Evolutionary conservation across 2,113 vertebrate species (phyloP).

Genomic region (Stigmatopora argus): DNA sequence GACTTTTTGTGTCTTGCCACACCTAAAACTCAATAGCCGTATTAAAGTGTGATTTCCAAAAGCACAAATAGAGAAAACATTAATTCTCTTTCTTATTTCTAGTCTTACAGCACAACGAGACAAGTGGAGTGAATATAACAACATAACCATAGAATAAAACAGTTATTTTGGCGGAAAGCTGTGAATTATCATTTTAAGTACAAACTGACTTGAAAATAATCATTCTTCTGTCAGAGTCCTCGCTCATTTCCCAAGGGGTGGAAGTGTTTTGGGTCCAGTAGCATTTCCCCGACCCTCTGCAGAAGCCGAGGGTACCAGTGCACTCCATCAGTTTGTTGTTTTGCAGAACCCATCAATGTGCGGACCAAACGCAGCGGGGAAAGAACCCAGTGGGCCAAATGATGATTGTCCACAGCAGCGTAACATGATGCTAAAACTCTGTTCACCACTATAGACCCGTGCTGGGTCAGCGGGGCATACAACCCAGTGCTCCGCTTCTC

Average conservation of each 20-base stretch:
- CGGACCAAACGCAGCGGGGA: constrained; percentile 83
- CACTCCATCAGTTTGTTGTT: constrained; percentile 72
- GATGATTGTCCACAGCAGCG: constrained; percentile 81
- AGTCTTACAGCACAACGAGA: constrained; percentile 31
- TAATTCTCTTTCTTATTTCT: background rate
- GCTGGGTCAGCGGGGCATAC: constrained; percentile 87
- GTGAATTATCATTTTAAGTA: constrained; percentile 28
- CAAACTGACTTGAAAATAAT: background rate
- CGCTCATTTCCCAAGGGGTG: constrained; percentile 77
- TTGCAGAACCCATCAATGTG: constrained; percentile 67
- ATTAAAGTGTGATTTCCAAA: background rate
- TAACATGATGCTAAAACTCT: constrained; percentile 91
- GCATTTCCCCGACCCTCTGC: constrained; percentile 76
- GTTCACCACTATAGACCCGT: constrained; percentile 88
- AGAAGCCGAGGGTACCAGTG: constrained; percentile 93
- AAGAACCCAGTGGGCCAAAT: constrained; percentile 83
- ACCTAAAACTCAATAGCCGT: background rate
- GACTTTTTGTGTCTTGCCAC: background rate
- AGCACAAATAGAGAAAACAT: background rate
- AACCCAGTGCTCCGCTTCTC: constrained; percentile 70
- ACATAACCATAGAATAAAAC: constrained; percentile 26
- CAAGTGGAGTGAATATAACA: constrained; percentile 30
- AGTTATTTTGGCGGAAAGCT: constrained; percentile 17
- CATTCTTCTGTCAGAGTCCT: constrained; percentile 47
- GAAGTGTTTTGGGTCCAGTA: constrained; percentile 82